These are phyloP conservation scores for Ascaphus truei DNA, from an alignment of 2,113 vertebrate genomes.

Conservation along the genomic window DNA sequence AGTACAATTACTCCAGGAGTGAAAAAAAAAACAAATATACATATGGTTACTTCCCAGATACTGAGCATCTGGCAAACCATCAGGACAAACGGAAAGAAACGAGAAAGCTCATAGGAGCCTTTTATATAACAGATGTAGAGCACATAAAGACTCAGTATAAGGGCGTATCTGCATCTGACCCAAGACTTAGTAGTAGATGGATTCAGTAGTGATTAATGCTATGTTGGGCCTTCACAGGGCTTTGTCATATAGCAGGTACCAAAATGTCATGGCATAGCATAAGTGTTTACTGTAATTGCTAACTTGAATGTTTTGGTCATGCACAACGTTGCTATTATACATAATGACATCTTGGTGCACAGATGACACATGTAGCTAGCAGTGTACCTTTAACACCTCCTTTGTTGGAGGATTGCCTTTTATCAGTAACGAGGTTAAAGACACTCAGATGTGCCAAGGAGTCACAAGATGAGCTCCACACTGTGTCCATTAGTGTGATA, in stretches of 20 bases:
- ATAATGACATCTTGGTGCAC: no score
- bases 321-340: no score
- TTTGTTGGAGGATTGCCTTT: no score
- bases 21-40: not conserved
- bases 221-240: not conserved
- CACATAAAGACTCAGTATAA: not conserved
- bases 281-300: no score
- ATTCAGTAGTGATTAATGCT: not conserved
- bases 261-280: not conserved
- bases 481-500: not conserved
- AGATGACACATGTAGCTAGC: no score
- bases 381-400: not conserved
- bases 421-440: not conserved
- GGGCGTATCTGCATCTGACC: not conserved
- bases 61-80: slow-evolving; percentile 9
- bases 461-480: not conserved
- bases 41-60: not conserved
- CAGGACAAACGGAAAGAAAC: slow-evolving; percentile 19
- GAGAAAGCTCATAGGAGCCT: not conserved
- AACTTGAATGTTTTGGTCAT: no score
- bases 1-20: not conserved
- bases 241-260: not conserved
- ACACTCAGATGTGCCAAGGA: not conserved
- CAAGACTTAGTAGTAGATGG: not conserved
- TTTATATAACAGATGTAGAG: slow-evolving; percentile 14